These are phyloP conservation scores for Drosophila tripunctata DNA, from an alignment of 2,888 invertebrate genomes.

Conservation along the genomic window DNA sequence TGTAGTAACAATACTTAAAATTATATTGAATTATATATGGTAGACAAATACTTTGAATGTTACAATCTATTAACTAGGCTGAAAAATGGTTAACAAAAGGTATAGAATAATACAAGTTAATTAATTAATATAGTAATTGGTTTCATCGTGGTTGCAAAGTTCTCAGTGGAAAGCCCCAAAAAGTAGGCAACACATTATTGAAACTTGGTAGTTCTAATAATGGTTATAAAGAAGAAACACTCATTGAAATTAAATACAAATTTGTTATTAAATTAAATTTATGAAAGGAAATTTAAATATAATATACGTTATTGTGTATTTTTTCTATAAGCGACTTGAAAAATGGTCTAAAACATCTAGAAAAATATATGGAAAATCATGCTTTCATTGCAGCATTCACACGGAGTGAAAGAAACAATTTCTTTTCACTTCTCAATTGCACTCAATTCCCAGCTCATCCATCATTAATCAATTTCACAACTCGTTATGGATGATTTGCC, in stretches of 20 bases:
- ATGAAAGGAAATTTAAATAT: too few species aligned
- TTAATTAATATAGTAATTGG: neutral
- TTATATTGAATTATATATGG: constrained; percentile 39
- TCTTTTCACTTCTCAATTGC: constrained; percentile 13
- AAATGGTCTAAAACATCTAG: neutral
- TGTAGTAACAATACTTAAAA: constrained; percentile 56
- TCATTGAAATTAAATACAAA: too few species aligned
- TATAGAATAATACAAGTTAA: constrained; percentile 13
- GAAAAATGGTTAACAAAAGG: constrained; percentile 16
- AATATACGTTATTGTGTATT: too few species aligned
- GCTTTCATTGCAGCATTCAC: neutral
- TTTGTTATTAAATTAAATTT: too few species aligned
- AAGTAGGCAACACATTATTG: neutral
- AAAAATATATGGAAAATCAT: neutral
- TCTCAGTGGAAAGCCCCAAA: constrained; percentile 37
- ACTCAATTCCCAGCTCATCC: constrained; percentile 28
- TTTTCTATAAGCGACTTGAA: neutral
- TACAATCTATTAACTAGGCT: constrained; percentile 48
- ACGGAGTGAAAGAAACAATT: constrained; percentile 5
- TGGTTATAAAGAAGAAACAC: too few species aligned
- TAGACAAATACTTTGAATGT: constrained; percentile 52
- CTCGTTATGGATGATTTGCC: constrained; percentile 59
- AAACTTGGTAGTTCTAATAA: neutral
- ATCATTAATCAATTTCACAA: constrained; percentile 56
- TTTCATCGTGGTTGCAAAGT: constrained; percentile 63